Percentiles rank a stretch among this genome's conserved stretches.
Conservation (phyloP, 2,888 invertebrate species). For the Tinea semifulvella region DNA sequence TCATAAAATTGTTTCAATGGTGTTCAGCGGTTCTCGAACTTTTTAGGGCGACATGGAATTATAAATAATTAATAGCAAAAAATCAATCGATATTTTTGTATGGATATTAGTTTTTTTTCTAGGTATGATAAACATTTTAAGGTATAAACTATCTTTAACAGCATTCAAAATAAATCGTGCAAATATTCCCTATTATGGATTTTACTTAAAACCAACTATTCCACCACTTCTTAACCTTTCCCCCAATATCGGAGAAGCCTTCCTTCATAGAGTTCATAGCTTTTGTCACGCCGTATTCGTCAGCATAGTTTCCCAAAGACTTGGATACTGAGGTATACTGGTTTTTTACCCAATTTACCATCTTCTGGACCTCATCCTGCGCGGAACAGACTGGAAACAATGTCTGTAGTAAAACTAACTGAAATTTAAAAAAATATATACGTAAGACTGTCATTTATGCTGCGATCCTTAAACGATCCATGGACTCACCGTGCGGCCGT, state of each 20-base stretch:
- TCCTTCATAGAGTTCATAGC: not conserved
- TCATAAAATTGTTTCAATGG: too few species aligned
- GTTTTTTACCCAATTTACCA: not conserved
- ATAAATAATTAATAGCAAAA: too few species aligned
- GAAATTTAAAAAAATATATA: too few species aligned
- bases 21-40: too few species aligned
- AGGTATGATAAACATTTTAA: too few species aligned
- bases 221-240: slow-evolving; percentile 1
- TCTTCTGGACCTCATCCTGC: not conserved
- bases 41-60: too few species aligned
- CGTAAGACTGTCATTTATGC: too few species aligned
- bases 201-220: not conserved
- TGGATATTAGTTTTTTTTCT: too few species aligned
- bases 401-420: not conserved
- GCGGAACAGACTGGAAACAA: not conserved
- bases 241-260: not conserved
- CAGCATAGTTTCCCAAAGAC: not conserved
- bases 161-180: not conserved
- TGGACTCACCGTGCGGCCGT: too few species aligned
- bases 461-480: too few species aligned
- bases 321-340: not conserved
- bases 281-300: not conserved
- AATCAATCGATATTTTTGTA: too few species aligned
- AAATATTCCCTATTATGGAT: not conserved
- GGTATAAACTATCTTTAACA: too few species aligned